Evolutionary conservation across 2,113 vertebrate species (phyloP).

Genomic region (Mustela lutreola): DNA sequence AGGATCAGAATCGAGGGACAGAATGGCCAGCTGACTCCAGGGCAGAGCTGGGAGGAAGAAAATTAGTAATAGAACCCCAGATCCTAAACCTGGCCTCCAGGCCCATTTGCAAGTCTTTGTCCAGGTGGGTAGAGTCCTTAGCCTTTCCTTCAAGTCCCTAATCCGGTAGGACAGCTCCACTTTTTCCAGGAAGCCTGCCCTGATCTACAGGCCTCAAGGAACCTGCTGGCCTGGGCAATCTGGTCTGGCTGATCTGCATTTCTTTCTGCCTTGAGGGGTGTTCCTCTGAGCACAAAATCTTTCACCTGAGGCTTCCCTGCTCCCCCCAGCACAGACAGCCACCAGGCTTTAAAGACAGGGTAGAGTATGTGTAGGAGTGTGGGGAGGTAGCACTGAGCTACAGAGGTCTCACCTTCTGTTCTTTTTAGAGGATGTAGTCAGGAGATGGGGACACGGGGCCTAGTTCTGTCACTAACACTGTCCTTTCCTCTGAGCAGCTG

Average conservation of each 20-base stretch:
- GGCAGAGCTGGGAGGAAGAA: neutral
- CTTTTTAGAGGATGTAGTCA: neutral
- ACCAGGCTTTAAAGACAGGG: neutral
- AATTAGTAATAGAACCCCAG: neutral
- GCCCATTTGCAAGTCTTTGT: neutral
- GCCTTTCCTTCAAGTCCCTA: neutral
- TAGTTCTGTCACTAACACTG: neutral
- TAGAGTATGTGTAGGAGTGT: neutral
- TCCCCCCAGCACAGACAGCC: neutral
- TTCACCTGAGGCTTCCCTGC: neutral
- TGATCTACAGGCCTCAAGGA: neutral
- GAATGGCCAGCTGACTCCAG: neutral
- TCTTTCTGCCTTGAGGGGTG: neutral
- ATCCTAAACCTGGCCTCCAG: neutral
- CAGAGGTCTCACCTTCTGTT: neutral
- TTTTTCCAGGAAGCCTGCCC: neutral
- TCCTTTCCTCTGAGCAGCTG: neutral
- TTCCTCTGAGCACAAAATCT: neutral
- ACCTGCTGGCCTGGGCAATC: neutral
- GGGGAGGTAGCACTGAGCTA: neutral
- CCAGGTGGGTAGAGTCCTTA: neutral
- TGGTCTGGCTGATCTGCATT: neutral
- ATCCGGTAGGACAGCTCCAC: neutral
- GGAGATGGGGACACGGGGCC: neutral
- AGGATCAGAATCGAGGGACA: neutral